Percentiles rank a stretch among this genome's conserved stretches.
These are phyloP conservation scores for Neocrepidodera transversa DNA, from an alignment of 2,888 invertebrate species.

Conservation along the genomic window DNA sequence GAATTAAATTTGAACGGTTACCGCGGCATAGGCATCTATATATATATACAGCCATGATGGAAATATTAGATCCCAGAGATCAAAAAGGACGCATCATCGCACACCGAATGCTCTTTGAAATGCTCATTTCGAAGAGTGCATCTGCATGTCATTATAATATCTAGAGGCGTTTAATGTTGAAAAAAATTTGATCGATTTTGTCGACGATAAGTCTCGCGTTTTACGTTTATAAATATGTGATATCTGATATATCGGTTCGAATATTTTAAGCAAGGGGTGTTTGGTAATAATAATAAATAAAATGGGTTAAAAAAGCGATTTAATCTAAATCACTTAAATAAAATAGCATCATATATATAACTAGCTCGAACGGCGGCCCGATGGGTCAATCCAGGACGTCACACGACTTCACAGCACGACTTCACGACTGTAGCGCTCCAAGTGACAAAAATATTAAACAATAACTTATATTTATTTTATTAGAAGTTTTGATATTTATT, in stretches of 20 bases:
- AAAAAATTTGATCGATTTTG: slow-evolving; percentile 9
- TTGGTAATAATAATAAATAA: too few species aligned
- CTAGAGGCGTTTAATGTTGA: slow-evolving; percentile 45
- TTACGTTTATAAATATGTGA: neutral
- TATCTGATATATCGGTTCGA: neutral
- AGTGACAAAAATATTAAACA: too few species aligned
- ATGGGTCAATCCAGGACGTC: too few species aligned
- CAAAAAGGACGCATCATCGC: slow-evolving; percentile 30
- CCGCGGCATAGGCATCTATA: slow-evolving; percentile 3
- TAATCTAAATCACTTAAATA: too few species aligned
- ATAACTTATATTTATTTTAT: too few species aligned
- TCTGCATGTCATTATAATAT: slow-evolving; percentile 53
- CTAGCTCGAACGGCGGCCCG: too few species aligned
- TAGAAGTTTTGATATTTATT: too few species aligned
- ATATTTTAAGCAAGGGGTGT: neutral
- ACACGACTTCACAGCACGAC: too few species aligned
- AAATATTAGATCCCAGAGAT: slow-evolving; percentile 34
- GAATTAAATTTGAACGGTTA: slow-evolving; percentile 6
- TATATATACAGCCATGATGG: slow-evolving; percentile 16
- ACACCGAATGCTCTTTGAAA: slow-evolving; percentile 37
- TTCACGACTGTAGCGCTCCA: too few species aligned
- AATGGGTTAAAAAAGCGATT: too few species aligned
- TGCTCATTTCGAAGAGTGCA: slow-evolving; percentile 48
- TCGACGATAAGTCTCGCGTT: neutral
- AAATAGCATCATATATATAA: too few species aligned